Conservation (phyloP, 2,888 invertebrate genomes). For the Macrophya alboannulata region DNA sequence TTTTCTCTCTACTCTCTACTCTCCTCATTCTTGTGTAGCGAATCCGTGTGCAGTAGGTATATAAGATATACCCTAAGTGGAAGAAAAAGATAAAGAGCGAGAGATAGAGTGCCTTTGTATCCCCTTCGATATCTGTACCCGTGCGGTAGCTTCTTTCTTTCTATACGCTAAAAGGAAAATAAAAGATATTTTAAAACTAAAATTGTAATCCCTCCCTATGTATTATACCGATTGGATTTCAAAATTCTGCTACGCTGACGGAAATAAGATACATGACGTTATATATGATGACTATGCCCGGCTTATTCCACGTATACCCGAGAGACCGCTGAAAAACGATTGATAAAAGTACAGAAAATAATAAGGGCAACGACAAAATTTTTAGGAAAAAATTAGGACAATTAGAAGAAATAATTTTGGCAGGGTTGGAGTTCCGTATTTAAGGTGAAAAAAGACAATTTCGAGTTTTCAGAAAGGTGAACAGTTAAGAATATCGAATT, state of each 20-base stretch:
- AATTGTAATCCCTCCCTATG: constrained; percentile 65
- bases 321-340: no score
- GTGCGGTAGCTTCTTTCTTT: neutral
- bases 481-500: no score
- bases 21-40: constrained; percentile 13
- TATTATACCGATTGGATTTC: constrained; percentile 62
- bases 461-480: no score
- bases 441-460: no score
- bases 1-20: neutral
- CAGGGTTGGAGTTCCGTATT: no score
- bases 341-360: no score
- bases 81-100: neutral
- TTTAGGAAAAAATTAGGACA: no score
- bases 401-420: no score
- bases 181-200: constrained; percentile 59
- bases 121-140: neutral
- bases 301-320: no score
- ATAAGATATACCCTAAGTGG: neutral
- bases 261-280: neutral
- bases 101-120: constrained; percentile 1
- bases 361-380: no score
- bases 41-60: constrained; percentile 8
- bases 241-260: constrained; percentile 57
- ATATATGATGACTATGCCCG: neutral
- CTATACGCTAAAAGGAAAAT: constrained; percentile 15